These are phyloP conservation scores for Xylota sylvarum DNA, from an alignment of 2,888 invertebrate species.

Conservation along the genomic window DNA sequence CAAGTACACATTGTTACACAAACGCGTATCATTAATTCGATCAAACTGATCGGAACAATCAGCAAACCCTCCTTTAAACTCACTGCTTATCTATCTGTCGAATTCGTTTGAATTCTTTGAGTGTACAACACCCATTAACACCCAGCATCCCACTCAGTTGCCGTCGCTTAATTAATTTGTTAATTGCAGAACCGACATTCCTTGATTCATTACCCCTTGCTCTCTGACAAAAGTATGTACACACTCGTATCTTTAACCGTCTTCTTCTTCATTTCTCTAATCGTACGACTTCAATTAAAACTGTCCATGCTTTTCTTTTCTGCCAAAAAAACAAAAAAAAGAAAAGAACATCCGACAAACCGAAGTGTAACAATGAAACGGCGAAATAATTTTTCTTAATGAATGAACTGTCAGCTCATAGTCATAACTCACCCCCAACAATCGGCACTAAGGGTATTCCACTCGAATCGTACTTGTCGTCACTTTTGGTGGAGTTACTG, in stretches of 20 bases:
- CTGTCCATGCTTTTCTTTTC: constrained; percentile 49
- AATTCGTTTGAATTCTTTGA: neutral
- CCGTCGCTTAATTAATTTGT: constrained; percentile 65
- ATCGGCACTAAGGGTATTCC: constrained; percentile 83
- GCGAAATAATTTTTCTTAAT: constrained; percentile 54
- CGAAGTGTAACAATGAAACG: constrained; percentile 48
- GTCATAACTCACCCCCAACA: constrained; percentile 81
- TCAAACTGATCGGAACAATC: no score
- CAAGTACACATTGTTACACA: no score
- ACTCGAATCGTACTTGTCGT: constrained; percentile 79
- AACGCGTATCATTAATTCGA: no score
- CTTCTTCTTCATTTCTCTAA: constrained; percentile 37
- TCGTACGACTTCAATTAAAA: constrained; percentile 69
- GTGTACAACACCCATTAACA: constrained; percentile 19
- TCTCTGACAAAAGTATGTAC: constrained; percentile 8
- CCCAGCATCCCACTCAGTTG: constrained; percentile 25
- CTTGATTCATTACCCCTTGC: constrained; percentile 37
- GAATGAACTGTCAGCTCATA: constrained; percentile 51
- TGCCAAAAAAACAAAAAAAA: constrained; percentile 20
- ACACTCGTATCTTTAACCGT: constrained; percentile 34
- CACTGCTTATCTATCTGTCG: neutral
- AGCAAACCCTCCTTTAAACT: neutral
- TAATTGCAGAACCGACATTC: constrained; percentile 67
- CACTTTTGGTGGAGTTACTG: constrained; percentile 80
- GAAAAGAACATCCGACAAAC: constrained; percentile 8